Base-by-base conservation (phyloP, 2,888 invertebrate genomes). In the Calameuta pallipes region DNA sequence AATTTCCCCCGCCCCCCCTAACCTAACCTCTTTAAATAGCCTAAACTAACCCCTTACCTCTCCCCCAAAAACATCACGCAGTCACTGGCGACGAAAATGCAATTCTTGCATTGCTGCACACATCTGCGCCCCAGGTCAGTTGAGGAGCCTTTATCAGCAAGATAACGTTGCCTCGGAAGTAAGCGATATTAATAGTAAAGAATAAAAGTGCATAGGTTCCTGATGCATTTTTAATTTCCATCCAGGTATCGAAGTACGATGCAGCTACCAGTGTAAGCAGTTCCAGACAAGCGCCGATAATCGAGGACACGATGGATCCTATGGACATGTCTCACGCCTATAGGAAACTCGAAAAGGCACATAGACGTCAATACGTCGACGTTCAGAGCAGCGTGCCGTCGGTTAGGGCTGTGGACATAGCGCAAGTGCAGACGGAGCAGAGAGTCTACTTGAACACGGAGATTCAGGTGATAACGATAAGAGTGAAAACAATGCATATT, bases 231-330 rank as follows among this genome's bases (percentile, higher is more conserved):
- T 41, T 34, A 11, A 37, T 9, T 1, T 34, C 75, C 35, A 31
- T 73, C 1, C 76, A 83, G 73, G 23, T 76, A n/a, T 81, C 81
- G 70, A 82, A 80, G 77, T 80, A 79, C 69, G 82, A 87, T 74
- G 75, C 84, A 37, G 83, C 83, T 69, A 90, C 89, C 41, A 90
- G 90, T 77, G 76, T 88, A 30, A 90, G 89, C 75, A 83, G 80
- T 73, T 31, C 85, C 35, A 82, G 75, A 68, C 75, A 81, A 69
- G 76, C 80, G 15, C 34, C 81, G 30, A 74, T 81, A 74, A 75
- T 76, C 30, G 76, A 56, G 12, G 81, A 82, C 1, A 73, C 78
- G 0, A 75, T 78, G 11, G 76, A 76, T 37, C 71, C 31, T 4
- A 23, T 15, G 30, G 71, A 71, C 2, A 71, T 71, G 11, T 31